Conservation (phyloP, 2,888 invertebrate genomes). For the Diachrysia chrysitis region DNA sequence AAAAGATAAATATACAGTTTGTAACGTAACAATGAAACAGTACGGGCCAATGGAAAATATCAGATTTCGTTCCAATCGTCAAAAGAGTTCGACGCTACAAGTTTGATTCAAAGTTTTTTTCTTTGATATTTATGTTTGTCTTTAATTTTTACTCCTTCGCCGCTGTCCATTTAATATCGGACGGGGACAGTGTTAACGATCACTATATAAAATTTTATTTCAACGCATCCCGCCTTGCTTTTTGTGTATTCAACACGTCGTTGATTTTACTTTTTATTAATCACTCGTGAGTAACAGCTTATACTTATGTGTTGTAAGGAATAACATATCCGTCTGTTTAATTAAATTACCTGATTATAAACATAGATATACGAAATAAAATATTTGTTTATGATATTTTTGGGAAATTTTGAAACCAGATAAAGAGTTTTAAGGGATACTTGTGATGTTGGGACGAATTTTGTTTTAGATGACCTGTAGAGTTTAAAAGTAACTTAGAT, state of each 20-base stretch:
- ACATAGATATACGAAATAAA: constrained; percentile 33
- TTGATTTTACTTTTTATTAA: constrained; percentile 85
- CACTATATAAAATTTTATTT: constrained; percentile 88
- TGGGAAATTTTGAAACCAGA: constrained; percentile 7
- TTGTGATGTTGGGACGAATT: not conserved
- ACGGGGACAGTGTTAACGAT: constrained; percentile 85
- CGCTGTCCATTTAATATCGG: constrained; percentile 87
- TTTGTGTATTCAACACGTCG: constrained; percentile 84
- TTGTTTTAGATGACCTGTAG: too few relatives aligned
- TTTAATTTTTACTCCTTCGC: constrained; percentile 87
- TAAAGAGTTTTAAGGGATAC: not conserved
- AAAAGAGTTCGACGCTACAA: constrained; percentile 71
- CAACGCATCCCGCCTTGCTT: constrained; percentile 78
- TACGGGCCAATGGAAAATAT: constrained; percentile 79
- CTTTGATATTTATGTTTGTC: constrained; percentile 85
- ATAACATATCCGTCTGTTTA: constrained; percentile 40
- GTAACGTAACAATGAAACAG: constrained; percentile 77
- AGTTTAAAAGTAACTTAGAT: not conserved
- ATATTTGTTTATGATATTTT: constrained; percentile 18
- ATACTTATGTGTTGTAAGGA: constrained; percentile 50
- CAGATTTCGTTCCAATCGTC: constrained; percentile 84
- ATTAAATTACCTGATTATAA: constrained; percentile 46
- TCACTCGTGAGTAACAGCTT: constrained; percentile 67
- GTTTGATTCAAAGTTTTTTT: constrained; percentile 83
- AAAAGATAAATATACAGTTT: constrained; percentile 71